Evolutionary conservation across 2,113 vertebrate species (phyloP), one percentile per base, ranked within the genome.

Genomic region (Podarcis raffonei): DNA sequence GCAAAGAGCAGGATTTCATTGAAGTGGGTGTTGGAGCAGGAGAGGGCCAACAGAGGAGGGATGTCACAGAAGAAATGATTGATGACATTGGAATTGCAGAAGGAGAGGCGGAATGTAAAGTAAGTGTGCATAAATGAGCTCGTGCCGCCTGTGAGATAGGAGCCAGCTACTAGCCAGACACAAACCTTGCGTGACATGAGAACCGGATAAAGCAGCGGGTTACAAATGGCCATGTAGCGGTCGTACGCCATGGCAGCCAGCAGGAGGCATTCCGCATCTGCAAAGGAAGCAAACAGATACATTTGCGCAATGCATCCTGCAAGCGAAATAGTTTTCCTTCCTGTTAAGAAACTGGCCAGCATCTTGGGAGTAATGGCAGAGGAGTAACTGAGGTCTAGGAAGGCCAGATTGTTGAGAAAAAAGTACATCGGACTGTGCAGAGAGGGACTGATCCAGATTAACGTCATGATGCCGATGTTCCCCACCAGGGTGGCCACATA

Each of bases 31-130:
- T 93, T 75, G 1, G 89, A 66, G 80, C 90, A 93, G 0, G 91
- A 93, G 37, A 94, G 81, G 62, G 93, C 91, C 83, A 95, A 32
- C 11, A 95, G 71, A 0, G 89, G 89, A 1, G 92, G 93, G 11
- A 96, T 92, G 3, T 94, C 95, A 15, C 94, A 94, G 85, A 96
- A 95, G 87, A 95, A 96, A 32, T 95, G 92, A 15, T 93, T 90
- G 42, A 96, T 42, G 0, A 83, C 1, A 0, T 91, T 93, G 81
- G 92, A 93, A 35, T 76, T 2, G 0, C 95, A 95, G 48, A 94
- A 95, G 0, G 89, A 77, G 23, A 95, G 83, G 0, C 6, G 76
- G 78, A 96, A 95, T 0, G 86, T 80, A 78, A 94, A 92, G 35
- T 57, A 93, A 0, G 92, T 91, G 4, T 95, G 95, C 1, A 93